A percentile compares a stretch with the other conserved stretches of the same genome.
phyloP scores from a whole-genome alignment of 2,797 vertebrate genomes.

The Pseudochirops cupreus region DNA sequence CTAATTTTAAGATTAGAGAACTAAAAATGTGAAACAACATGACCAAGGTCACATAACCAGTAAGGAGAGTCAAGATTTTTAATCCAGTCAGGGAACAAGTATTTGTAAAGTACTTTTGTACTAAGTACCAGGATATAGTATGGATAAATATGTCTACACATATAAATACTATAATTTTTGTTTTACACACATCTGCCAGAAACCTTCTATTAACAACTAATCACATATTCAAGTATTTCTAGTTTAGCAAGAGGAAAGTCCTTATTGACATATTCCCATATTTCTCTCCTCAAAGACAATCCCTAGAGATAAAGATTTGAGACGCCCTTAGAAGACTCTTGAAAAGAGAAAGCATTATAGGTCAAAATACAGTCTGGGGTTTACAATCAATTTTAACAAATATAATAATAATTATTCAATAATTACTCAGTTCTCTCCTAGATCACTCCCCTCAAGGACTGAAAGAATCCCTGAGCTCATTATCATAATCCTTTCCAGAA shows the following conservation, averaged over 20 bases:
- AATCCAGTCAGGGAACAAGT: too few relatives aligned
- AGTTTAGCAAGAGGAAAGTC: background rate
- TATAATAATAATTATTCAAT: background rate
- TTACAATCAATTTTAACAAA: background rate
- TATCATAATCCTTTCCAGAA: background rate
- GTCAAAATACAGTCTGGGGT: background rate
- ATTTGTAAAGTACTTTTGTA: too few relatives aligned
- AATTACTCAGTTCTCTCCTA: background rate
- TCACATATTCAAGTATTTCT: background rate
- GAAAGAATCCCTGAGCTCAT: background rate
- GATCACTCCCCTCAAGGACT: background rate
- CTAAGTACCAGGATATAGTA: too few relatives aligned
- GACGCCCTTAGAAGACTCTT: background rate
- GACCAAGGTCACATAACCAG: too few relatives aligned
- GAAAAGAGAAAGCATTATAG: background rate
- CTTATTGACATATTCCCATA: background rate
- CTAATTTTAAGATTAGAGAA: too few relatives aligned
- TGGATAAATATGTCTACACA: too few relatives aligned
- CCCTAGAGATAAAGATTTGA: background rate
- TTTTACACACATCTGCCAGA: too few relatives aligned
- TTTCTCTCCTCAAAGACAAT: background rate
- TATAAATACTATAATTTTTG: too few relatives aligned
- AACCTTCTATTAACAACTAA: too few relatives aligned
- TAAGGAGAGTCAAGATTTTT: too few relatives aligned
- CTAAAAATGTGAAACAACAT: too few relatives aligned